Conservation (phyloP, 2,113 vertebrate genomes). For the Otis tarda region DNA sequence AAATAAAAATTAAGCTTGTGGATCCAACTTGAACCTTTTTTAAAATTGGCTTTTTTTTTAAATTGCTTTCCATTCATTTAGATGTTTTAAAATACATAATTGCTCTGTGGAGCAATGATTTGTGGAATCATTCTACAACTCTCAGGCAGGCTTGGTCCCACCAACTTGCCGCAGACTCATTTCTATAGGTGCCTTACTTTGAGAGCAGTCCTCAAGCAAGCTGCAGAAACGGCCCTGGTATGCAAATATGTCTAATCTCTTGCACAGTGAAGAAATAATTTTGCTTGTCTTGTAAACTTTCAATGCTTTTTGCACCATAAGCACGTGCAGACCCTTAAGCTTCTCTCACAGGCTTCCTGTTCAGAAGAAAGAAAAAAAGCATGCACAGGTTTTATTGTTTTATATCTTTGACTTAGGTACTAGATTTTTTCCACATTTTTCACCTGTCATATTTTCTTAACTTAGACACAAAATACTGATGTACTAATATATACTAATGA, state of each 20-base stretch:
- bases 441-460: background rate
- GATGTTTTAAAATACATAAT: background rate
- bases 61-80: background rate
- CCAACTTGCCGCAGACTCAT: background rate
- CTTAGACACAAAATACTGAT: background rate
- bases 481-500: background rate
- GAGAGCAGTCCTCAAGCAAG: background rate
- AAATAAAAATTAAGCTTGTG: background rate
- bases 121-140: fast-evolving
- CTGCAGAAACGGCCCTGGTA: background rate
- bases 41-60: background rate
- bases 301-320: background rate
- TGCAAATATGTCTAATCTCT: background rate
- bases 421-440: background rate
- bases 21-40: background rate
- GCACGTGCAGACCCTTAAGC: background rate
- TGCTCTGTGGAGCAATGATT: background rate
- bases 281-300: background rate
- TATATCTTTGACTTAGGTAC: background rate
- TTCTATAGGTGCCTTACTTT: background rate
- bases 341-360: background rate
- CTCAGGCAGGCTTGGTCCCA: background rate
- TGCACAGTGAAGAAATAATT: background rate
- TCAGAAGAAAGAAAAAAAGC: background rate
- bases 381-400: background rate